Evolutionary conservation across 2,888 invertebrate species (phyloP), one percentile per base, ranked within the genome.

Genomic region (Adelognathus sp.): DNA sequence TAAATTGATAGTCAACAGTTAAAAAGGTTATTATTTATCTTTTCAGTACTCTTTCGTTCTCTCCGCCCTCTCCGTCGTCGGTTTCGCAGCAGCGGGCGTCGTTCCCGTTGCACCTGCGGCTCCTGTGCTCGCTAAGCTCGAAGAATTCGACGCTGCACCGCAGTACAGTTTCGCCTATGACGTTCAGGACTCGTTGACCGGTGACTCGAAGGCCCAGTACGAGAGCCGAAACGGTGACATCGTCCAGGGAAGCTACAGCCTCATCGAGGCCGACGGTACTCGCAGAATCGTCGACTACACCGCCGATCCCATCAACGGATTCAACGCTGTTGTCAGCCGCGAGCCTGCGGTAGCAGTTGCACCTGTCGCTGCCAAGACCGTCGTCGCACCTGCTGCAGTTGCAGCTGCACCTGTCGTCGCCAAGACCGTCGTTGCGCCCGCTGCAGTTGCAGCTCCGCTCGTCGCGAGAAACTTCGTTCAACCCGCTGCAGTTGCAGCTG

Each of bases 241-340:
- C 3, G 83, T 83, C 1, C 79, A 80, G 27, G 84, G 84, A 89
- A 92, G 69, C 50, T 91, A 91, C 83, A 87, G 88, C n/a, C 86
- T 91, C 27, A 88, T 90, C 52, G 91, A 91, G 83, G 89, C 91
- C 21, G 92, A 92, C 86, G 95, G 95, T 58, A 93, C 94, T 24
- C 44, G 78, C 11, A 63, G 80, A 69, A 60, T 79, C 80, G 80
- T 80, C 50, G 80, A 81, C 14, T 72, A 80, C 80, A 80, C 84
- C 14, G 71, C 84, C 2, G 84, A 84, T 76, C 81, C 81, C 1
- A 18, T 79, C n/a, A 81, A 80, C 36, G 83, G 80, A 33, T 80
- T 80, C 66, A 80, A 80, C 46, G 80, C 80, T 3, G 80, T 80
- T 18, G 80, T 80, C 9, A 80, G 78, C 29, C 80, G 80, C 4